A percentile compares a stretch with the other conserved stretches of the same genome.
Evolutionary conservation across 2,888 invertebrate species (phyloP).

Genomic region (Rhamnusium bicolor): DNA sequence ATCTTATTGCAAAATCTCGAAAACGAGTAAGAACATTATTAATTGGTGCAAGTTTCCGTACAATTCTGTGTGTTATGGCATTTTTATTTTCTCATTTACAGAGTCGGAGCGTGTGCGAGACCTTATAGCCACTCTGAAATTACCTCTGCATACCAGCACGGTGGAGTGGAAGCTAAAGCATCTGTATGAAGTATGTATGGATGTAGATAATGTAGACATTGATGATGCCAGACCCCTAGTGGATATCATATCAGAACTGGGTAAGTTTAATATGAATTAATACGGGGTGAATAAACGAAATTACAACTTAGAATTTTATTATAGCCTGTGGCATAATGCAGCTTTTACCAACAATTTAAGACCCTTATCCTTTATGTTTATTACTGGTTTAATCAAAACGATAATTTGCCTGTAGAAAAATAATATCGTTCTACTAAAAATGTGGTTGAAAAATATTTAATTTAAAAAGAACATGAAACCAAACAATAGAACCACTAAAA

Average conservation of each 20-base stretch:
- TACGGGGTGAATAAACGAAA: not conserved
- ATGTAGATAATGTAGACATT: slow-evolving; percentile 71
- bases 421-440: no score
- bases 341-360: no score
- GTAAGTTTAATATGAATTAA: slow-evolving; percentile 63
- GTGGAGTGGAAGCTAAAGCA: slow-evolving; percentile 75
- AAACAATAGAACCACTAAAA: no score
- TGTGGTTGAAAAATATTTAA: no score
- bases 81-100: slow-evolving; percentile 60
- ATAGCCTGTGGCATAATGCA: no score
- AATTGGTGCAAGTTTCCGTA: not conserved
- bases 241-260: slow-evolving; percentile 71
- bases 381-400: no score
- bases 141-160: slow-evolving; percentile 68
- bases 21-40: not conserved
- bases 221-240: slow-evolving; percentile 70
- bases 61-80: not conserved
- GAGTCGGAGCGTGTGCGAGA: slow-evolving; percentile 70
- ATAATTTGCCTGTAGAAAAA: no score
- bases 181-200: slow-evolving; percentile 75
- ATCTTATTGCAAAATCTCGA: not conserved
- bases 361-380: no score
- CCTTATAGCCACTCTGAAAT: slow-evolving; percentile 71
- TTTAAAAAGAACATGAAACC: no score
- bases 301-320: not conserved